These are phyloP conservation scores for Archips crataeganus DNA, from an alignment of 2,888 invertebrate species.

Conservation along the genomic window DNA sequence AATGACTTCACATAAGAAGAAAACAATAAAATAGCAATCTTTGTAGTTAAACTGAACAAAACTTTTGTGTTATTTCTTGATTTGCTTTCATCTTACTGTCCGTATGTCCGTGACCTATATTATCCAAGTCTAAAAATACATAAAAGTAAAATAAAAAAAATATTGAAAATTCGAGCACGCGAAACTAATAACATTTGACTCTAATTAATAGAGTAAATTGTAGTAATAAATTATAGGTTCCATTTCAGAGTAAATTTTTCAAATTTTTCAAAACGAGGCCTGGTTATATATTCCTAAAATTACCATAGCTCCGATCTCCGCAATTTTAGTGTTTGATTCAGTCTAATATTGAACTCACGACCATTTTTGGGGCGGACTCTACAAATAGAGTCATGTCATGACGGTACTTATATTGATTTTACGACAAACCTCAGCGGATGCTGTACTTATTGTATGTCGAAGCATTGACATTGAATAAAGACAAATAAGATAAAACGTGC, in stretches of 20 bases:
- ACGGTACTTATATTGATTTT: constrained; percentile 1
- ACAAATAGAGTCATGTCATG: background rate
- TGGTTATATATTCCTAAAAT: too few species aligned
- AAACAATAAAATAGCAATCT: constrained; percentile 38
- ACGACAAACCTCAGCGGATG: constrained; percentile 10
- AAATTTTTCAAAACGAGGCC: too few species aligned
- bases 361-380: constrained; percentile 24
- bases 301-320: too few species aligned
- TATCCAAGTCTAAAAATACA: background rate
- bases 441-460: constrained; percentile 6
- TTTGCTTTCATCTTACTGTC: constrained; percentile 18
- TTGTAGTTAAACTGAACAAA: constrained; percentile 33
- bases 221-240: too few species aligned
- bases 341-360: background rate
- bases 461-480: constrained; percentile 20
- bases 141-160: background rate
- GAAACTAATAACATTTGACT: background rate
- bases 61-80: constrained; percentile 16
- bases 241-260: too few species aligned
- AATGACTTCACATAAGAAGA: constrained; percentile 29
- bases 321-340: background rate
- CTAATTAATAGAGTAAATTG: too few species aligned
- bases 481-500: constrained; percentile 27
- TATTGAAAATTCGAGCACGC: too few species aligned
- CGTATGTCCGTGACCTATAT: constrained; percentile 25